Conservation (phyloP, 2,888 invertebrate genomes). For the Phanerotoma sp. region DNA sequence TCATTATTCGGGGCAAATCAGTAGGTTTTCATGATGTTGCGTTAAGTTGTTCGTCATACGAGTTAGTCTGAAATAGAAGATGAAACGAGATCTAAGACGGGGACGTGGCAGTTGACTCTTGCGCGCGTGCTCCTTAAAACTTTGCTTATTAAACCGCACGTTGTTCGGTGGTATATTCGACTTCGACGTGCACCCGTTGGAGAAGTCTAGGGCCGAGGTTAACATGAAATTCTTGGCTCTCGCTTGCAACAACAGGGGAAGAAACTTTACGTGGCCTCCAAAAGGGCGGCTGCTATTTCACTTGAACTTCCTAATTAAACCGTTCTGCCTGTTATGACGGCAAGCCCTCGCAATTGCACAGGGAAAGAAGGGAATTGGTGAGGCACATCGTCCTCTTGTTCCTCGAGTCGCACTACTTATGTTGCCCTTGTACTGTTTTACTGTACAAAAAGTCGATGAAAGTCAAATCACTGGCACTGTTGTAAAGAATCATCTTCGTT, state of each 20-base stretch:
- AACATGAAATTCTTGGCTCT: constrained; percentile 41
- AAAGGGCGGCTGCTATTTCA: constrained; percentile 37
- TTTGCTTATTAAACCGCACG: constrained; percentile 42
- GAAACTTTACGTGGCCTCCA: constrained; percentile 34
- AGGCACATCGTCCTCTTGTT: not conserved
- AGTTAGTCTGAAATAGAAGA: constrained; percentile 22
- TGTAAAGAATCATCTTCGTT: constrained; percentile 11
- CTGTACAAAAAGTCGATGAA: constrained; percentile 32
- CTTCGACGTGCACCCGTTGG: constrained; percentile 28
- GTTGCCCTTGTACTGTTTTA: constrained; percentile 27
- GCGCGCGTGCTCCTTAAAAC: constrained; percentile 36
- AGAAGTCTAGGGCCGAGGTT: constrained; percentile 32
- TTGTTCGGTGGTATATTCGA: constrained; percentile 33
- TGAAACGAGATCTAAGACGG: constrained; percentile 21
- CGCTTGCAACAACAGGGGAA: constrained; percentile 35
- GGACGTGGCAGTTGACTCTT: constrained; percentile 21
- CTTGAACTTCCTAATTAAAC: constrained; percentile 41
- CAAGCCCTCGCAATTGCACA: constrained; percentile 14
- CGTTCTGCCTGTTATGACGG: constrained; percentile 33
- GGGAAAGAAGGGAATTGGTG: not conserved
- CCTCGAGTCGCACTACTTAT: not conserved
- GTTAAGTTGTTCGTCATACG: constrained; percentile 19
- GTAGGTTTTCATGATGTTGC: constrained; percentile 1
- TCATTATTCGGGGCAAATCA: constrained; percentile 3
- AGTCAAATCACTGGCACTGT: constrained; percentile 21